Conservation (phyloP, 2,888 invertebrate species). For the Ophion ventricosus region DNA sequence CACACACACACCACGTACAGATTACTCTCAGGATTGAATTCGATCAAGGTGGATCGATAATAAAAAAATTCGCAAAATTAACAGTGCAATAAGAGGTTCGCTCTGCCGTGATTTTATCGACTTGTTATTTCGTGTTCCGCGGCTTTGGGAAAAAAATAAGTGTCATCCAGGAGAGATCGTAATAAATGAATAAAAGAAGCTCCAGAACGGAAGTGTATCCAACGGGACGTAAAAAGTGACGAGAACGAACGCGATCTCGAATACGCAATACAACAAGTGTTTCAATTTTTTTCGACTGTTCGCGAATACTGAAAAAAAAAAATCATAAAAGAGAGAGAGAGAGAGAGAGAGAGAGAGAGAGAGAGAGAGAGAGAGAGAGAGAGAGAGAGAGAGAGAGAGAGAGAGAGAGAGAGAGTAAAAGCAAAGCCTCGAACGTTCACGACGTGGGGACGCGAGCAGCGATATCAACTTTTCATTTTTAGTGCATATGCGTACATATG, state of each 20-base stretch:
- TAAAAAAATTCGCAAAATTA: neutral
- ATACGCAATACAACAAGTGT: neutral
- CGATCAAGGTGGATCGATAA: neutral
- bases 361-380: neutral
- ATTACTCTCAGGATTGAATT: neutral
- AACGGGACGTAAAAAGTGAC: conserved; percentile 60
- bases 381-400: neutral
- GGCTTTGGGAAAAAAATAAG: neutral
- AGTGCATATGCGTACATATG: neutral
- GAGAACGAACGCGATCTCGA: neutral
- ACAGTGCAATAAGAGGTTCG: conserved; percentile 8
- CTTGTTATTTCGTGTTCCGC: neutral
- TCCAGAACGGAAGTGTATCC: conserved; percentile 59
- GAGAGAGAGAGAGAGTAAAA: neutral
- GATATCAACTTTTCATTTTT: conserved; percentile 23
- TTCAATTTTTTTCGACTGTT: neutral
- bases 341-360: neutral
- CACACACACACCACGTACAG: neutral
- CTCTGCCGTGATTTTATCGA: neutral
- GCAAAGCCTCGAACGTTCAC: neutral
- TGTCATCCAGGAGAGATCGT: neutral
- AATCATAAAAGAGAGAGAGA: neutral
- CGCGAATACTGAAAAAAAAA: neutral
- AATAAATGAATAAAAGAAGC: conserved; percentile 61
- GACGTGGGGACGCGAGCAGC: neutral